Conservation (phyloP, 2,888 invertebrate genomes). For the Fragum fragum region DNA sequence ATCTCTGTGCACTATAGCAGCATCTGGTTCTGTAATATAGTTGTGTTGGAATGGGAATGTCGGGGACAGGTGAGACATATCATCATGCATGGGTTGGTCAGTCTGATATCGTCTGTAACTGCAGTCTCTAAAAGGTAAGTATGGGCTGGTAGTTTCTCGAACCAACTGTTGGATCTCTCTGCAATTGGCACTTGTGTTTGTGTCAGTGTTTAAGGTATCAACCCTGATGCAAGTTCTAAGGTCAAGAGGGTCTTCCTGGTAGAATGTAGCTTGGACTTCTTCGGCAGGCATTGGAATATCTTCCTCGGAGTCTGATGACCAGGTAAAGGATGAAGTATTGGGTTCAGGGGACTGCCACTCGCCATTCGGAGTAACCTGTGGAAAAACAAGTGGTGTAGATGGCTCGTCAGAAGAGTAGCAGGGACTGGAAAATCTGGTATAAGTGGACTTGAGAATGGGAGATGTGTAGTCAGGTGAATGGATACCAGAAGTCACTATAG, state of each 20-base stretch:
- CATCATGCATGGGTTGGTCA: too few relatives aligned
- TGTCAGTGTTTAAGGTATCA: neutral
- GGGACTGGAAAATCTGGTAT: conserved; percentile 13
- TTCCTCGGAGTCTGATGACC: conserved; percentile 11
- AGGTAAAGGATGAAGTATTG: neutral
- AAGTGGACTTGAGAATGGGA: neutral
- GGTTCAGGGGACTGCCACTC: neutral
- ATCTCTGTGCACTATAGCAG: conserved; percentile 28
- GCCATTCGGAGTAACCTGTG: neutral
- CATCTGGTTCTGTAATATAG: conserved; percentile 12
- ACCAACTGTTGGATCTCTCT: too few relatives aligned
- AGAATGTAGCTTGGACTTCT: neutral
- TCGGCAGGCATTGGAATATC: neutral
- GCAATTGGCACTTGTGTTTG: neutral
- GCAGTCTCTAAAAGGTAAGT: neutral
- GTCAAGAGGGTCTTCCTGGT: conserved; percentile 9
- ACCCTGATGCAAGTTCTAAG: neutral
- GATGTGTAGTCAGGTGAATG: neutral
- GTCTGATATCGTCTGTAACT: neutral
- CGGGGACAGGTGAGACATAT: too few relatives aligned
- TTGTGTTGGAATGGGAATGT: too few relatives aligned
- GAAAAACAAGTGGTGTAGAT: neutral
- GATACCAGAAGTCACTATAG: neutral
- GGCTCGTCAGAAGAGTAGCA: conserved; percentile 5
- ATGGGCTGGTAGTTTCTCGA: too few relatives aligned